Evolutionary conservation across 2,113 vertebrate genomes (phyloP), one percentile per base, ranked within the genome.

Genomic region (Arenaria interpres): DNA sequence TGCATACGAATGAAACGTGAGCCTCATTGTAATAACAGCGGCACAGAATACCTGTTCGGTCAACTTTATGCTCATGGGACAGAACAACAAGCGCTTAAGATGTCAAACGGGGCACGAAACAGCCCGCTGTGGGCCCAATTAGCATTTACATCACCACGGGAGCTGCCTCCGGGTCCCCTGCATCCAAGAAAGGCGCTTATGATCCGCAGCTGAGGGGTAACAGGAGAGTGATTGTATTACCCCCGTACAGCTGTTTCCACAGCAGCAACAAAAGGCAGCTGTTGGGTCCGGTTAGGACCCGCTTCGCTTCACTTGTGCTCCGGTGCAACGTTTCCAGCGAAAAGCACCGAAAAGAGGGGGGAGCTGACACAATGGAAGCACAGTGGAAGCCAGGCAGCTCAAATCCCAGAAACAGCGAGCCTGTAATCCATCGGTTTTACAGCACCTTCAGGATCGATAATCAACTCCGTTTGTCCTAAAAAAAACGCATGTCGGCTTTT

Each of bases 181-280:
- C 67, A 81, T 62, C 75, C 17, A 53, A 60, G 88, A 80, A 95
- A 93, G 85, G 96, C 79, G 88, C 93, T 92, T 96, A 95, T 80
- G 86, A 78, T 68, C 39, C 41, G 82, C 92, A 87, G 88, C 83
- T 90, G 88, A 82, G 39, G 2, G 2, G 88, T 80, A 96, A 97
- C 95, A 97, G 91, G 95, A 79, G 75, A 50, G 59, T 13, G 67
- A 93, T 96, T 97, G 73, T 96, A 68, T 88, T 89, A 69, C 22
- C 53, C 51, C 83, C 57, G 73, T 85, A 78, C 94, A 96, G 86
- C 86, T 97, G 95, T 74, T 97, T 97, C 78, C 93, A 92, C 87
- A 91, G 72, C 69, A 73, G 89, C 88, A 89, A 97, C 84, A 96
- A 96, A 97, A 96, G 76, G 91, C 93, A 96, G 94, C 96, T 97